Conservation (phyloP, 2,113 vertebrate genomes). For the Eulemur rufifrons region DNA sequence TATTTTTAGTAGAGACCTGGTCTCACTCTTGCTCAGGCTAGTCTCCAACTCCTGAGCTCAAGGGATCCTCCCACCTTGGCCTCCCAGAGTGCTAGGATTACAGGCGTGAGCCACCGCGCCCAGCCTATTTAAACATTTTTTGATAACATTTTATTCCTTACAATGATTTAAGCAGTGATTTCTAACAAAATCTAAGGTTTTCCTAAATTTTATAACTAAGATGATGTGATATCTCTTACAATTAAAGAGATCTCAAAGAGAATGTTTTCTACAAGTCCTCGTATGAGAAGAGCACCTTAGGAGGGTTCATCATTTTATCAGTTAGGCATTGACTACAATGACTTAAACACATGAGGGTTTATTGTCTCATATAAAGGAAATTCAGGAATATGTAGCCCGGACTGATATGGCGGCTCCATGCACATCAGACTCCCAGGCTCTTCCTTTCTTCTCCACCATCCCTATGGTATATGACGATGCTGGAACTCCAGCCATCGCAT, state of each 20-base stretch:
- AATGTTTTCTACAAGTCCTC: not conserved
- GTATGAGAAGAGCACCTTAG: not conserved
- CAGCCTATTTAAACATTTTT: not conserved
- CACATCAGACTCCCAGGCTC: not conserved
- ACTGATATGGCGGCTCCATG: not conserved
- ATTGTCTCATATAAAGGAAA: not conserved
- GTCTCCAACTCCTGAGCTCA: too few species aligned
- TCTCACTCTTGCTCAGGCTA: too few species aligned
- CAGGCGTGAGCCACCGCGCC: too few species aligned
- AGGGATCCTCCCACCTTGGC: too few species aligned
- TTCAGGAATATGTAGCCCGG: not conserved
- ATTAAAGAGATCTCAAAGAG: not conserved
- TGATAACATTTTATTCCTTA: not conserved
- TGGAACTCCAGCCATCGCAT: not conserved
- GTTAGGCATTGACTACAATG: not conserved
- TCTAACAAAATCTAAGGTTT: not conserved
- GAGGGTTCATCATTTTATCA: not conserved
- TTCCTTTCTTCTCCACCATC: not conserved
- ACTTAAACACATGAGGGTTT: not conserved
- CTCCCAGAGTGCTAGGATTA: too few species aligned
- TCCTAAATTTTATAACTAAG: not conserved
- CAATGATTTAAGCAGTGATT: not conserved
- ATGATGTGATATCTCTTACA: not conserved
- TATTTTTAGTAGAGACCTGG: too few species aligned
- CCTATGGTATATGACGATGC: not conserved